Percentiles rank a stretch among this genome's conserved stretches.
Evolutionary conservation across 2,888 invertebrate species (phyloP).

Genomic region (Ferdinandea cuprea): DNA sequence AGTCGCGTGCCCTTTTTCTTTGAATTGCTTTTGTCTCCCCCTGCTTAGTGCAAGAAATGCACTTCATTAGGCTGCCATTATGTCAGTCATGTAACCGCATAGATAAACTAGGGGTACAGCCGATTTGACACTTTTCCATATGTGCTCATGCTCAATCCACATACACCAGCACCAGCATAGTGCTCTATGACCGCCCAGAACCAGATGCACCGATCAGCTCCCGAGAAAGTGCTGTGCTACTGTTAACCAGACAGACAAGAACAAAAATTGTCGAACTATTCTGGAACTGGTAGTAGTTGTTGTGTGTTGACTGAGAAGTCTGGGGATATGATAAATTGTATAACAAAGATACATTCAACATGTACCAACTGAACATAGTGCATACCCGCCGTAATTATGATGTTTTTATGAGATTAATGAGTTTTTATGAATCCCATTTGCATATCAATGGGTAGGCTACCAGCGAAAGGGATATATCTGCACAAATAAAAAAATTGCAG

Average conservation of each 20-base stretch:
- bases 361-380: conserved; percentile 17
- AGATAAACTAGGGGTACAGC: conserved; percentile 43
- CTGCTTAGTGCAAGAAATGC: not conserved
- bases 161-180: conserved; percentile 15
- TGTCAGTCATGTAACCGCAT: conserved; percentile 55
- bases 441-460: conserved; percentile 1
- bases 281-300: conserved; percentile 25
- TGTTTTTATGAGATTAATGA: conserved; percentile 69
- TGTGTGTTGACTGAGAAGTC: conserved; percentile 5
- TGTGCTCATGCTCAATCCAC: conserved; percentile 31
- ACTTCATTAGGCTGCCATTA: conserved; percentile 42
- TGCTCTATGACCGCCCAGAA: conserved; percentile 52
- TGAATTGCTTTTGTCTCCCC: conserved; percentile 25
- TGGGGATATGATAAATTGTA: conserved; percentile 52
- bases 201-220: conserved; percentile 18
- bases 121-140: conserved; percentile 64
- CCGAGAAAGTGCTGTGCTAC: conserved; percentile 20
- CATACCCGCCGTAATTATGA: conserved; percentile 52
- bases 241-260: conserved; percentile 28
- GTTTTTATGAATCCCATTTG: conserved; percentile 56
- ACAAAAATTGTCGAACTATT: conserved; percentile 23
- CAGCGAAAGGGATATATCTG: no score
- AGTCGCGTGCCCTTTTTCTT: conserved; percentile 59
- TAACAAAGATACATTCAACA: conserved; percentile 56
- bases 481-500: not conserved